Percentiles rank a stretch among this genome's conserved stretches.
These are phyloP conservation scores for Odontomachus brunneus DNA, from an alignment of 1,140 invertebrate species.

Conservation along the genomic window DNA sequence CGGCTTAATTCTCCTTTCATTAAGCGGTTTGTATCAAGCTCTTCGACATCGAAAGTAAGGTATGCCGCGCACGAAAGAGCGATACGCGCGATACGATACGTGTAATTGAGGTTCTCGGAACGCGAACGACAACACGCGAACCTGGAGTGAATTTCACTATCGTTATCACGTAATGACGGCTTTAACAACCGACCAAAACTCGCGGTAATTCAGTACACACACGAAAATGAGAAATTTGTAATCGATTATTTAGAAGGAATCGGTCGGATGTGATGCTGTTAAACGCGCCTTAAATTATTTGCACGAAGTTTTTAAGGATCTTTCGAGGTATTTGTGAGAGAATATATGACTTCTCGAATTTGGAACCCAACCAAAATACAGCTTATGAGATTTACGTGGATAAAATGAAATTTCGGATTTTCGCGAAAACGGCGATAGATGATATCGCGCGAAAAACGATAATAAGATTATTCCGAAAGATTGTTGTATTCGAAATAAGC, in stretches of 20 bases:
- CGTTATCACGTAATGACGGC: not conserved
- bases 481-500: slow-evolving; percentile 17
- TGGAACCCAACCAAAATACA: too few relatives aligned
- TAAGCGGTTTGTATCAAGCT: slow-evolving; percentile 67
- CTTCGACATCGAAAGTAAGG: slow-evolving; percentile 34
- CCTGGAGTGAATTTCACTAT: not conserved
- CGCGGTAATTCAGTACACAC: not conserved
- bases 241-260: not conserved
- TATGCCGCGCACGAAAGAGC: not conserved
- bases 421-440: not conserved
- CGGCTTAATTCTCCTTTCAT: slow-evolving; percentile 76
- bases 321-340: not conserved
- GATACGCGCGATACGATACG: not conserved
- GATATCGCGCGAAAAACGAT: not conserved
- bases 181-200: not conserved
- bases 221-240: too few relatives aligned
- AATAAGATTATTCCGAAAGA: not conserved
- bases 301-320: not conserved
- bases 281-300: not conserved
- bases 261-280: too few relatives aligned
- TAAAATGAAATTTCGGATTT: not conserved
- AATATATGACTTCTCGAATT: not conserved
- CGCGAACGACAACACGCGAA: slow-evolving; percentile 1
- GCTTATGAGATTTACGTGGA: not conserved
- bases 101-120: slow-evolving; percentile 4